These are phyloP conservation scores for Macrochelys suwanniensis DNA, from an alignment of 2,797 vertebrate genomes.

Conservation along the genomic window DNA sequence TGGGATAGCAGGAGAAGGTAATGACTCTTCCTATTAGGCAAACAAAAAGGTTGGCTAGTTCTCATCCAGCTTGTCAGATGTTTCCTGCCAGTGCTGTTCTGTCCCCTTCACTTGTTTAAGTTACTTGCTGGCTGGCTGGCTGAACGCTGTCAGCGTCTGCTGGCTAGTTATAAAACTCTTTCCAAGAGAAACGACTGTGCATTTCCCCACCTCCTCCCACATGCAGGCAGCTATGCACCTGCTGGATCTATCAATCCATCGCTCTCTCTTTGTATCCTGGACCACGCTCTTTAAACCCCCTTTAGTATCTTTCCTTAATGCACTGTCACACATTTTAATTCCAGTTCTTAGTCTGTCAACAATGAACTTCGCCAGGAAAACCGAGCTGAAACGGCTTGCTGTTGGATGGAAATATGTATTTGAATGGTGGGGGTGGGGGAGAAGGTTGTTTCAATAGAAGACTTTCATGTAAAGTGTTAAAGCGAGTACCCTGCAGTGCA, in stretches of 20 bases:
- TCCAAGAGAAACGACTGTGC: neutral
- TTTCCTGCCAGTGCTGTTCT: neutral
- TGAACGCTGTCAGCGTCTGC: slow-evolving; percentile 17
- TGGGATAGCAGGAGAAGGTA: slow-evolving; percentile 58
- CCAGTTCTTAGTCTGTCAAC: slow-evolving; percentile 26
- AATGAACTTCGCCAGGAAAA: slow-evolving; percentile 54
- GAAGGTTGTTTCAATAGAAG: slow-evolving; percentile 53
- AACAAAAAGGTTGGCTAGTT: slow-evolving; percentile 52
- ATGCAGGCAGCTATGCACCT: neutral
- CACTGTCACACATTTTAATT: slow-evolving; percentile 42
- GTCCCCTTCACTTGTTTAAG: slow-evolving; percentile 2
- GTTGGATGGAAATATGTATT: slow-evolving; percentile 43
- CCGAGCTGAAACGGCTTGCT: slow-evolving; percentile 36
- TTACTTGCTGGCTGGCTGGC: slow-evolving; percentile 5
- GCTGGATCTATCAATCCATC: neutral
- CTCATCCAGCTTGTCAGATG: slow-evolving; percentile 60
- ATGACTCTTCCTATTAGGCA: slow-evolving; percentile 64
- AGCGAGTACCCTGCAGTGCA: neutral
- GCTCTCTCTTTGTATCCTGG: neutral
- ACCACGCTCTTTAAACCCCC: slow-evolving; percentile 10
- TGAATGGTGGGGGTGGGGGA: slow-evolving; percentile 25
- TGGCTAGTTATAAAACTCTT: slow-evolving; percentile 47
- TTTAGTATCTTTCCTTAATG: slow-evolving; percentile 31
- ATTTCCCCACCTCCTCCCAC: neutral
- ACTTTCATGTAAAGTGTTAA: slow-evolving; percentile 61